Conservation (phyloP, 2,797 vertebrate species). For the Sandelia bainsii region DNA sequence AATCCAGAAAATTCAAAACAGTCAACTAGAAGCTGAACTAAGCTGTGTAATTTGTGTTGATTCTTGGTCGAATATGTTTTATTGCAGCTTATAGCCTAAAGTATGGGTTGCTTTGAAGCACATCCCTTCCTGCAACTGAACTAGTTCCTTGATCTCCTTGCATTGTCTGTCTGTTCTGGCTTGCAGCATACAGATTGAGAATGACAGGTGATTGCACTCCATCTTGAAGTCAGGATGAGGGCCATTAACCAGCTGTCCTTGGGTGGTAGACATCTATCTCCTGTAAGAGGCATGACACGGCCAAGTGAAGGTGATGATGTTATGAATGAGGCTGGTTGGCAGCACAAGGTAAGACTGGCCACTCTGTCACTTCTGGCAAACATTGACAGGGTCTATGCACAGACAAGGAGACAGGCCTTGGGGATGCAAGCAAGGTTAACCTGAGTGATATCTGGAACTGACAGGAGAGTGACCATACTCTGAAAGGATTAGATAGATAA, state of each 20-base stretch:
- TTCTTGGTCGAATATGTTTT: not conserved
- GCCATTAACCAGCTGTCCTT: slow-evolving; percentile 83
- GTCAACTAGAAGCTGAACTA: not conserved
- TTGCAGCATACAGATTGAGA: slow-evolving; percentile 56
- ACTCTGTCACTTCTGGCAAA: slow-evolving; percentile 69
- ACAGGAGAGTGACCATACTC: slow-evolving; percentile 53
- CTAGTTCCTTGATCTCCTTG: slow-evolving; percentile 16
- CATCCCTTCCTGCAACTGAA: slow-evolving; percentile 9
- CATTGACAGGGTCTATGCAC: slow-evolving; percentile 64
- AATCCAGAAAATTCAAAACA: not conserved
- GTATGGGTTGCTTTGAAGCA: not conserved
- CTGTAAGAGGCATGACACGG: slow-evolving; percentile 72
- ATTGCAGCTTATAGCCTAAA: not conserved
- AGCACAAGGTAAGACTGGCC: slow-evolving; percentile 78
- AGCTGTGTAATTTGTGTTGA: not conserved
- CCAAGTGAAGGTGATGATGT: slow-evolving; percentile 82
- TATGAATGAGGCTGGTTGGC: slow-evolving; percentile 79
- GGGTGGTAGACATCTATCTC: slow-evolving; percentile 76
- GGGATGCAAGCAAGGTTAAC: slow-evolving; percentile 67
- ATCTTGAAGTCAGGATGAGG: slow-evolving; percentile 66
- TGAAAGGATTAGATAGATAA: slow-evolving; percentile 18
- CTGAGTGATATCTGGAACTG: slow-evolving; percentile 61
- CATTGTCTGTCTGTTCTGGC: slow-evolving; percentile 19
- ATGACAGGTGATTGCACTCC: slow-evolving; percentile 63
- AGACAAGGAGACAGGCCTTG: slow-evolving; percentile 68